phyloP scores from a whole-genome alignment of 1,140 invertebrate species.

The Physella acuta region DNA sequence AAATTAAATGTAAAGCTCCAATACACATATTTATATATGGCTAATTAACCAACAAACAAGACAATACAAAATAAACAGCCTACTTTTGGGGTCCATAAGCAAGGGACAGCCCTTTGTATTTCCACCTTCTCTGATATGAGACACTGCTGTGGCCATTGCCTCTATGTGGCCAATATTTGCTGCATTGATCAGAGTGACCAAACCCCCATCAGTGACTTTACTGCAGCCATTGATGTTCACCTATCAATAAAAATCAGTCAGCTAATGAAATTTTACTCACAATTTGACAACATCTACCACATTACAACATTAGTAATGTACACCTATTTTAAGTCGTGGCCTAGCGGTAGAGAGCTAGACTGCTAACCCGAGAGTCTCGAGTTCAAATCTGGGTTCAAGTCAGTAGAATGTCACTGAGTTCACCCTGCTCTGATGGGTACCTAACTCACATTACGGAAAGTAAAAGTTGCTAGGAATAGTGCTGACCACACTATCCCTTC shows the following conservation, averaged over 20 bases:
- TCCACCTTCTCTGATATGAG: conserved; percentile 14
- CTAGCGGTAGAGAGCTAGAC: too few relatives aligned
- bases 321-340: too few relatives aligned
- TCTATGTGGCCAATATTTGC: conserved; percentile 12
- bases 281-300: neutral
- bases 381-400: too few relatives aligned
- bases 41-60: too few relatives aligned
- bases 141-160: conserved; percentile 29
- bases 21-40: too few relatives aligned
- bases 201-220: conserved; percentile 25
- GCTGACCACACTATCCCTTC: too few relatives aligned
- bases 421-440: too few relatives aligned
- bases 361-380: too few relatives aligned
- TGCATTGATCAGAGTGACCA: conserved; percentile 18
- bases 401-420: too few relatives aligned
- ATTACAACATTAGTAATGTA: too few relatives aligned
- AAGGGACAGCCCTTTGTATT: conserved; percentile 30
- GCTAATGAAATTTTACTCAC: neutral
- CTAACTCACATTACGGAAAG: too few relatives aligned
- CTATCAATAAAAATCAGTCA: conserved; percentile 2
- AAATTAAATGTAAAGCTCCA: neutral
- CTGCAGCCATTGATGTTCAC: conserved; percentile 30
- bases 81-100: conserved; percentile 19
- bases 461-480: too few relatives aligned
- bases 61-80: conserved; percentile 4